These are phyloP conservation scores for Brachionus rubens DNA, from an alignment of 1,140 invertebrate species.

Conservation along the genomic window DNA sequence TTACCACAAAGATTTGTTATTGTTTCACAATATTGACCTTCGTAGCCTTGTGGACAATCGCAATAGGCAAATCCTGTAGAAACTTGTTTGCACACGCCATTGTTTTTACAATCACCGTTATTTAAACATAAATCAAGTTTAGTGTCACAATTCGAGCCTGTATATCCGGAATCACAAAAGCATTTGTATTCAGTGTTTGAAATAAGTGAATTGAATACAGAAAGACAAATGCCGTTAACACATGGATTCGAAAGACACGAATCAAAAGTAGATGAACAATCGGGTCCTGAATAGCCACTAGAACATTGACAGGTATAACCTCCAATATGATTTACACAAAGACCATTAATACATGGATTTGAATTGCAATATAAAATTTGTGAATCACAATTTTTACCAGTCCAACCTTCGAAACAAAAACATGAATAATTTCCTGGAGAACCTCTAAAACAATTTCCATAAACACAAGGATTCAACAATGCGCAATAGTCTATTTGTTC, in stretches of 20 bases:
- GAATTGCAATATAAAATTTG: slow-evolving; percentile 18
- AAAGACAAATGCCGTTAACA: slow-evolving; percentile 33
- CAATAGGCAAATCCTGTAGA: slow-evolving; percentile 36
- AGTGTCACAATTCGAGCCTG: slow-evolving; percentile 66
- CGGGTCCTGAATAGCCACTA: slow-evolving; percentile 54
- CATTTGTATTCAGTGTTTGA: slow-evolving; percentile 53
- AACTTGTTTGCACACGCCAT: slow-evolving; percentile 49
- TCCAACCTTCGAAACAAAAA: slow-evolving; percentile 30
- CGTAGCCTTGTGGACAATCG: slow-evolving; percentile 46
- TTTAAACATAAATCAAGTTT: slow-evolving; percentile 74
- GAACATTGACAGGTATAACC: slow-evolving; percentile 54
- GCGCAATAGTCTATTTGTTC: background rate
- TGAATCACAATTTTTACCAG: slow-evolving; percentile 25
- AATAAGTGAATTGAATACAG: background rate
- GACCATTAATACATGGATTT: slow-evolving; percentile 46
- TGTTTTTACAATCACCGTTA: slow-evolving; percentile 65
- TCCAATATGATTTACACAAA: slow-evolving; percentile 43
- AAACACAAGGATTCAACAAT: slow-evolving; percentile 23
- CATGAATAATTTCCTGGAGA: slow-evolving; percentile 19
- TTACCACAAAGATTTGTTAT: slow-evolving; percentile 73
- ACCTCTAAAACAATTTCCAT: slow-evolving; percentile 11
- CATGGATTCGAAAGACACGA: slow-evolving; percentile 39
- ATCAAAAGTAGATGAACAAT: slow-evolving; percentile 49
- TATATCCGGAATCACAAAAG: slow-evolving; percentile 71
- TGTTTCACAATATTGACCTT: slow-evolving; percentile 46